Percentiles rank a stretch among this genome's conserved stretches.
Conservation (phyloP, 2,888 invertebrate species). For the Acleris emargana region DNA sequence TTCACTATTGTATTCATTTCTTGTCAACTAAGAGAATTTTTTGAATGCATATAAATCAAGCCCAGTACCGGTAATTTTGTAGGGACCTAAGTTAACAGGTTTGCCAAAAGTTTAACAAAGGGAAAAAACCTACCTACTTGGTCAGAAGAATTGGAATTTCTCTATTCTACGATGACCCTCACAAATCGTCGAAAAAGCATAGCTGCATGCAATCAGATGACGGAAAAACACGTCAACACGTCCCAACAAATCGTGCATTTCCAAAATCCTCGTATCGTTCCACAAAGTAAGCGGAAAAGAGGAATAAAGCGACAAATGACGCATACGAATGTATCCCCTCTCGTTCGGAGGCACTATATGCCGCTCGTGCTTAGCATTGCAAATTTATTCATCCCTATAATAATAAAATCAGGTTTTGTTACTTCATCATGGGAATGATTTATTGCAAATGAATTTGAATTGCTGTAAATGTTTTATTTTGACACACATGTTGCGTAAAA, state of each 20-base stretch:
- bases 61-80: no score
- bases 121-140: no score
- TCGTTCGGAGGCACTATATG: slow-evolving; percentile 22
- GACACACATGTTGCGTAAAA: neutral
- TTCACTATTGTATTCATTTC: no score
- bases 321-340: slow-evolving; percentile 53
- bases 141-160: no score
- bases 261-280: slow-evolving; percentile 7
- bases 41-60: no score
- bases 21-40: no score
- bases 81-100: no score
- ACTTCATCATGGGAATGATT: slow-evolving; percentile 29
- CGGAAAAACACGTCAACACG: no score
- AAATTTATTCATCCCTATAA: slow-evolving; percentile 34
- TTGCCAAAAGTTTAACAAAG: no score
- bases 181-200: no score
- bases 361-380: slow-evolving; percentile 32
- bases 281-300: slow-evolving; percentile 41
- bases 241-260: slow-evolving; percentile 2
- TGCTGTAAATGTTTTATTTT: slow-evolving; percentile 2
- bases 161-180: no score
- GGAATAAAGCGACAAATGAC: slow-evolving; percentile 52
- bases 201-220: no score
- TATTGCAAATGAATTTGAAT: slow-evolving; percentile 13
- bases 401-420: slow-evolving; percentile 32